Conservation (phyloP, 2,113 vertebrate genomes). For the Engystomops pustulosus region DNA sequence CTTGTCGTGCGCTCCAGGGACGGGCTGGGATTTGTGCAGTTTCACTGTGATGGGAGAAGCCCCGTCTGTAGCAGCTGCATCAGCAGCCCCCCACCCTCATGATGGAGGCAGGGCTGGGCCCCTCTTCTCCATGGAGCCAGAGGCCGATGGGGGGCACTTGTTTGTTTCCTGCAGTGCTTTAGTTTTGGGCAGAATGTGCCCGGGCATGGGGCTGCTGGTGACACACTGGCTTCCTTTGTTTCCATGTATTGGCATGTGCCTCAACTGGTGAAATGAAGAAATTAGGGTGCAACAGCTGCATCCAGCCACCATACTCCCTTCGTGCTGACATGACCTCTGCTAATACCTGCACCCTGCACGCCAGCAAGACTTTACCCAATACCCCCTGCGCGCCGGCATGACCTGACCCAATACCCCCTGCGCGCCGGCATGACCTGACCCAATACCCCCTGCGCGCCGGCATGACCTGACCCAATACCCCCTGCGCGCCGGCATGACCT, state of each 20-base stretch:
- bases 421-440: background rate
- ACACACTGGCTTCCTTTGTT: constrained; percentile 75
- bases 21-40: constrained; percentile 24
- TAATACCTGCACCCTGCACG: background rate
- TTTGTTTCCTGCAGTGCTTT: background rate
- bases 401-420: too few relatives aligned
- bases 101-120: constrained; percentile 53
- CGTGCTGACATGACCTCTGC: background rate
- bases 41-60: constrained; percentile 53
- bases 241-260: constrained; percentile 71
- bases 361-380: background rate
- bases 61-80: constrained; percentile 48
- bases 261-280: constrained; percentile 62
- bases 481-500: background rate
- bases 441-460: background rate
- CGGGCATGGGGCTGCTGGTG: constrained; percentile 61
- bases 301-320: background rate
- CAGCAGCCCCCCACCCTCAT: constrained; percentile 31
- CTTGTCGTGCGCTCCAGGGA: background rate
- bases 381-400: too few relatives aligned
- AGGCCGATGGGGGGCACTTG: constrained; percentile 35
- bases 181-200: background rate
- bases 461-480: too few relatives aligned
- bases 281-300: constrained; percentile 71
- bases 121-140: constrained; percentile 17